Base-by-base conservation (phyloP, 2,797 vertebrate genomes). In the Gephyroberyx darwinii region DNA sequence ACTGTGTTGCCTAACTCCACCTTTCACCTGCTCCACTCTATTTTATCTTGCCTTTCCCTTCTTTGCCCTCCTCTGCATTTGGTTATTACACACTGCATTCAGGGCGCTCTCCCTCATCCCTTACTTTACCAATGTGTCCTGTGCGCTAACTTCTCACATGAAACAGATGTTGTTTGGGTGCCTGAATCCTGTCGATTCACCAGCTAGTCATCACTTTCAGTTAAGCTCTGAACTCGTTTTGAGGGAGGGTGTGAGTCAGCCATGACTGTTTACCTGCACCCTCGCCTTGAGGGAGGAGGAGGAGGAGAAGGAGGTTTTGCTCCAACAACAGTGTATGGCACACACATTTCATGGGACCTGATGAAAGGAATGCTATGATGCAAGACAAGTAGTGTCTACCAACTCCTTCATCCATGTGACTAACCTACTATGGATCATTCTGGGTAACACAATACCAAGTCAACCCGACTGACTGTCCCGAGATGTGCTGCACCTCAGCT, bases 161-260 rank as follows among this genome's bases (percentile, higher is more conserved):
- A 65, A 81, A 69, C 86, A 87, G 82, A 82, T 88, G 87, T 86
- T 88, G 71, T 82, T 82, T 68, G 60, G 73, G 78, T 77, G 74
- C 78, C 48, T 22, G 48, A 80, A 81, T 52, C 68, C 60, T 62
- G 70, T 65, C 8, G 65, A 90, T 82, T 90, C 87, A 90, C 54
- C 59, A 73, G 81, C 66, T 80, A 77, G 57, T 91, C 86, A 86
- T 83, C 77, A 26, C 63, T 65, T 69, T 67, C 5, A 45, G 78
- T 75, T 63, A 63, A 51, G 30, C 69, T 62, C 17, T 58, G n/a
- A 69, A 51, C 33, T 14, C 20, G 50, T 8, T 17, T 19, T 3
- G 52, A 45, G 69, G 39, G 67, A 60, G 69, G 2, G 26, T 10
- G 48, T 91, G 89, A 90, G 61, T 91, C 89, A 91, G 64, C 22